Evolutionary conservation across 2,113 vertebrate genomes (phyloP).

Genomic region (Ailurus styani): DNA sequence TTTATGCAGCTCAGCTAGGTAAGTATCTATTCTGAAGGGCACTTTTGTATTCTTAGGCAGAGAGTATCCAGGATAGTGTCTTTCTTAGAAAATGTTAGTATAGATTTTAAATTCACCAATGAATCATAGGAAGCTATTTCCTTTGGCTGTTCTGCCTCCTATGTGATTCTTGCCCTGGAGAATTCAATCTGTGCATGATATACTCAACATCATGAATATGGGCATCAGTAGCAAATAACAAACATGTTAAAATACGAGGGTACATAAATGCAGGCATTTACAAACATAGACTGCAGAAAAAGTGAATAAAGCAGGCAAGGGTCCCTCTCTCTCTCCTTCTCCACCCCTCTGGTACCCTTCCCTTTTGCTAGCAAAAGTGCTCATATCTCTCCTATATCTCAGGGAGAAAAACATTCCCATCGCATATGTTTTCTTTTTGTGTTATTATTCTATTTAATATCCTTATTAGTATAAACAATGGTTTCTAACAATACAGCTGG

Average conservation of each 20-base stretch:
- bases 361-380: background rate
- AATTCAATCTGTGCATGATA: background rate
- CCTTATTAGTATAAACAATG: background rate
- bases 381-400: background rate
- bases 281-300: background rate
- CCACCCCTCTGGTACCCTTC: too few relatives aligned
- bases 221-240: background rate
- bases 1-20: background rate
- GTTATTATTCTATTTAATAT: background rate
- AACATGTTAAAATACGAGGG: background rate
- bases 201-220: background rate
- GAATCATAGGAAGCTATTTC: background rate
- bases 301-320: background rate
- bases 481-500: background rate
- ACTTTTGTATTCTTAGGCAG: background rate
- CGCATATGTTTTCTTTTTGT: background rate
- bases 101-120: background rate
- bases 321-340: fast-evolving
- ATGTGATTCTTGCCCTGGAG: background rate
- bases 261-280: background rate
- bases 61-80: too few relatives aligned
- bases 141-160: background rate
- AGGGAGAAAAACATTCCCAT: background rate
- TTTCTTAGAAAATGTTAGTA: background rate
- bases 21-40: background rate